Evolutionary conservation across 2,113 vertebrate genomes (phyloP), one percentile per base, ranked within the genome.

Genomic region (Heptranchias perlo): DNA sequence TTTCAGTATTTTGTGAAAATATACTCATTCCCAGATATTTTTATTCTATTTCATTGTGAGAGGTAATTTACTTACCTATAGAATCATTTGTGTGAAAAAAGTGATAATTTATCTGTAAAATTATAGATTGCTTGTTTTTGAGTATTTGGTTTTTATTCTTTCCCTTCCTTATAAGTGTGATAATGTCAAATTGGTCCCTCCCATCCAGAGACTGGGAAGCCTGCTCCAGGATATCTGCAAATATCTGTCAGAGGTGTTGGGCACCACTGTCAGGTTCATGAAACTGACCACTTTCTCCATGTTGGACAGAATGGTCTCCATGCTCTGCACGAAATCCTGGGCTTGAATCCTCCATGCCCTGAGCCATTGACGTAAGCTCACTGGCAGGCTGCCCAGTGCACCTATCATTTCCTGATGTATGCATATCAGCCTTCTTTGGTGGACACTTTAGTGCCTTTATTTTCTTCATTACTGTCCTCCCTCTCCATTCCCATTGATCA

Each of bases 401-500:
- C n/a, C 64, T 65, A 65, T 3, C 64, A 65, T 21, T 65, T 65
- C 64, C 21, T 65, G 14, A 65, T 65, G 14, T 2, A 65, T n/a
- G n/a, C n/a, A n/a, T n/a, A n/a, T n/a, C n/a, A n/a, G n/a, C n/a
- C n/a, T n/a, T n/a, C n/a, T n/a, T n/a, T n/a, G n/a, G n/a, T n/a
- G n/a, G n/a, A n/a, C n/a, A n/a, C n/a, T n/a, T n/a, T n/a, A n/a
- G n/a, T n/a, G n/a, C n/a, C n/a, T n/a, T n/a, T n/a, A n/a, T n/a
- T n/a, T n/a, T n/a, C n/a, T n/a, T n/a, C n/a, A n/a, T n/a, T n/a
- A n/a, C n/a, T n/a, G n/a, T n/a, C n/a, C n/a, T n/a, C n/a, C n/a
- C n/a, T n/a, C n/a, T n/a, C n/a, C n/a, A n/a, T n/a, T n/a, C n/a
- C 89, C 89, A 92, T 61, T 92, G 62, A 61, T 92, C 54, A 62